These are phyloP conservation scores for Meiosimyza platycephala DNA, from an alignment of 2,888 invertebrate genomes.

Conservation along the genomic window DNA sequence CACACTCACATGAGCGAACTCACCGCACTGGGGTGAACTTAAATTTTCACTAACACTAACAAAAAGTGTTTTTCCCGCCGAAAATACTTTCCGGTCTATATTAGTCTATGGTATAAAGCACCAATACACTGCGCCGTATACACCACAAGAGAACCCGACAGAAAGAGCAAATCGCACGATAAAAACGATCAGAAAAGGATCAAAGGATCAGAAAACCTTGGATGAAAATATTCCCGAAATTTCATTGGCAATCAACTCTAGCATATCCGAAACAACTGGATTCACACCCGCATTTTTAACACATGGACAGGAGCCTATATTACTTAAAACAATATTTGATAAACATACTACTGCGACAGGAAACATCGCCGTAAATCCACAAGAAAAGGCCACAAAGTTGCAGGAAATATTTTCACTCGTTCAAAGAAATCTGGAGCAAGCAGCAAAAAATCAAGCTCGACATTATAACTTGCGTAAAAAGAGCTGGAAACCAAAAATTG, in stretches of 20 bases:
- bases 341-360: background rate
- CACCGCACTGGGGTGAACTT: too few relatives aligned
- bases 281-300: slow-evolving; percentile 5
- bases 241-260: background rate
- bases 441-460: too few relatives aligned
- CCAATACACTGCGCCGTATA: background rate
- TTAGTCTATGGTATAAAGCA: slow-evolving; percentile 10
- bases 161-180: slow-evolving; percentile 16
- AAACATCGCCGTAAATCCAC: too few relatives aligned
- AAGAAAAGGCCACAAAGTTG: too few relatives aligned
- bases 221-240: slow-evolving; percentile 21
- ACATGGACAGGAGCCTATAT: slow-evolving; percentile 9
- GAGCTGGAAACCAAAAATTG: too few relatives aligned
- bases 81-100: too few relatives aligned
- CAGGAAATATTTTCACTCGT: too few relatives aligned
- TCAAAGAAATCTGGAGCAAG: too few relatives aligned
- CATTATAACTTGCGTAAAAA: too few relatives aligned
- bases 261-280: background rate
- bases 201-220: background rate
- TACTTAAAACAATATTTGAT: background rate
- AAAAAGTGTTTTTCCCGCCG: too few relatives aligned
- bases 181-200: slow-evolving; percentile 28
- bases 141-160: slow-evolving; percentile 17
- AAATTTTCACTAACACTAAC: too few relatives aligned
- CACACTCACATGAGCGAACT: too few relatives aligned